Percentiles rank a stretch among this genome's conserved stretches.
These are phyloP conservation scores for Tenthredo distinguenda DNA, from an alignment of 2,888 invertebrate genomes.

Conservation along the genomic window DNA sequence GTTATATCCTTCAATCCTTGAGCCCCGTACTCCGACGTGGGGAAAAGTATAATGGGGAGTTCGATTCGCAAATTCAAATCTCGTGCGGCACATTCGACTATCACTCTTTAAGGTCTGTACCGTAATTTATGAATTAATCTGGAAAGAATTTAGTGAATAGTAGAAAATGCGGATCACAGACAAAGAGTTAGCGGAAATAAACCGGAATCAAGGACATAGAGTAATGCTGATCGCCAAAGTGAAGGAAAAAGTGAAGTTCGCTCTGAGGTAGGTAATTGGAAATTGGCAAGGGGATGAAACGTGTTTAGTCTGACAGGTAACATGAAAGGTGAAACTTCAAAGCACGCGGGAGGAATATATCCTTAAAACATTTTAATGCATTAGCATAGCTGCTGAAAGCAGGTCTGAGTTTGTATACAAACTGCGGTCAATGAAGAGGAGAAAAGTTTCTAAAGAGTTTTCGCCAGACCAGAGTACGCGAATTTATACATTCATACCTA, in stretches of 20 bases:
- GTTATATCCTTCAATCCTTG: slow-evolving; percentile 20
- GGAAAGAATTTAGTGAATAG: neutral
- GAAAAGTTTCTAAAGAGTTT: slow-evolving; percentile 31
- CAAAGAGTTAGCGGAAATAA: neutral
- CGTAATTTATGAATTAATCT: neutral
- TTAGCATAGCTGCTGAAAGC: slow-evolving; percentile 22
- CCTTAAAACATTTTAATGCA: slow-evolving; percentile 16
- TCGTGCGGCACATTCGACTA: neutral
- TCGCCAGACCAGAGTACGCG: neutral
- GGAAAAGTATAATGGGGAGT: neutral
- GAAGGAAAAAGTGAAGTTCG: neutral
- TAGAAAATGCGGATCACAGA: neutral
- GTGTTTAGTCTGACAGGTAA: slow-evolving; percentile 22
- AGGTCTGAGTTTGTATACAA: slow-evolving; percentile 39
- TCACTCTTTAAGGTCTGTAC: neutral
- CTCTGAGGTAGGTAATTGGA: slow-evolving; percentile 20
- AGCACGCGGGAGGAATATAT: slow-evolving; percentile 1
- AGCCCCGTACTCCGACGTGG: slow-evolving; percentile 10
- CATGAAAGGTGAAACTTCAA: neutral
- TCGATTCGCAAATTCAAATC: neutral
- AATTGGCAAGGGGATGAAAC: slow-evolving; percentile 24
- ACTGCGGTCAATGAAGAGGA: slow-evolving; percentile 38
- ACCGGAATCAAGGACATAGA: neutral
- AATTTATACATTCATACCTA: neutral
- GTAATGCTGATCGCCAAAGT: neutral